Evolutionary conservation across 2,797 vertebrate species (phyloP).

Genomic region (Pteronotus mesoamericanus): DNA sequence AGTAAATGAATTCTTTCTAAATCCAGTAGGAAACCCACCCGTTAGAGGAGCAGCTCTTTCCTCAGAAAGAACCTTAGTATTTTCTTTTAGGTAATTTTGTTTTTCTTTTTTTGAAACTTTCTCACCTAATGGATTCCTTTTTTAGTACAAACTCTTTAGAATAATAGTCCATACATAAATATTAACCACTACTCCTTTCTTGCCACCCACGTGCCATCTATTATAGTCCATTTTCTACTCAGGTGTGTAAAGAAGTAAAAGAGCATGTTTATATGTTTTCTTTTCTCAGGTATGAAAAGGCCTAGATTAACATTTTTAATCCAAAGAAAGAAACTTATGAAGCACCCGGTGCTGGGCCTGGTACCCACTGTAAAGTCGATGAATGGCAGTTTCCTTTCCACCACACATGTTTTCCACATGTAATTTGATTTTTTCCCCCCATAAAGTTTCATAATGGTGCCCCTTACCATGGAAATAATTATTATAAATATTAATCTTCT

Average conservation of each 20-base stretch:
- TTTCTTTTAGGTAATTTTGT: not conserved
- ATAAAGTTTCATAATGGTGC: not conserved
- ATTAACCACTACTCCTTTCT: not conserved
- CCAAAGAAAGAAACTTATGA: slow-evolving; percentile 16
- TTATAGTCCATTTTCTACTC: slow-evolving; percentile 26
- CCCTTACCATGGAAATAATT: not conserved
- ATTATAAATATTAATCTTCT: not conserved
- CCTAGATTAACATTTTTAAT: slow-evolving; percentile 11
- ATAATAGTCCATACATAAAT: not conserved
- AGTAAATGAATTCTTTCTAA: not conserved
- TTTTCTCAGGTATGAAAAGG: not conserved
- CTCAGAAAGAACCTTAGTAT: not conserved
- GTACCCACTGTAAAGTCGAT: not conserved
- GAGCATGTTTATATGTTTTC: not conserved
- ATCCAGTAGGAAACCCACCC: not conserved
- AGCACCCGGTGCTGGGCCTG: not conserved
- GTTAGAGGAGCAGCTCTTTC: not conserved
- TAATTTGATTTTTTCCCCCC: not conserved
- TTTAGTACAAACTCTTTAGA: slow-evolving; percentile 9
- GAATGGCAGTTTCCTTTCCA: not conserved
- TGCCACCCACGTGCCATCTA: not conserved
- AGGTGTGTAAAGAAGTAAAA: slow-evolving; percentile 24
- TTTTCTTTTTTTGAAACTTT: not conserved
- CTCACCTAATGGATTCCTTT: not conserved
- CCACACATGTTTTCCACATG: not conserved